Evolutionary conservation across 2,113 vertebrate species (phyloP).

Genomic region (Cyprinodon variegatus): DNA sequence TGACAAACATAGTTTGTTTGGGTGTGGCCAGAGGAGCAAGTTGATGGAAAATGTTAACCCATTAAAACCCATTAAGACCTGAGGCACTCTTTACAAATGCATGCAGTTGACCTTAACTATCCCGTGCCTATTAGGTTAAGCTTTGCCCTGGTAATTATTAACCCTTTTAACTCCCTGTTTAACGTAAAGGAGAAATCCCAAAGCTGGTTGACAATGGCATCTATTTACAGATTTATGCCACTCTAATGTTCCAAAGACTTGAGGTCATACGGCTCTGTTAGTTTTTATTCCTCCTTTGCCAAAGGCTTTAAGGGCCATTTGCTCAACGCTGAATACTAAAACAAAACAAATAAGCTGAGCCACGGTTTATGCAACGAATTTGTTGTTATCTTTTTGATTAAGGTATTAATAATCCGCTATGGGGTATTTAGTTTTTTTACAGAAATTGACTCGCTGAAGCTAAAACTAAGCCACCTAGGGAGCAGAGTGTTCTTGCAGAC

Average conservation of each 20-base stretch:
- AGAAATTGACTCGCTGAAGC: too few species aligned
- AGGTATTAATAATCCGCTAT: too few species aligned
- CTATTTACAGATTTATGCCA: not conserved
- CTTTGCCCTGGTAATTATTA: slow-evolving; percentile 11
- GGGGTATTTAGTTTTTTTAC: too few species aligned
- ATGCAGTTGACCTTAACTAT: not conserved
- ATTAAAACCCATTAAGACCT: not conserved
- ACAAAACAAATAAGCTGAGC: not conserved
- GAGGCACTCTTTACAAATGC: not conserved
- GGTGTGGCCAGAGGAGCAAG: not conserved
- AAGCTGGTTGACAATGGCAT: not conserved
- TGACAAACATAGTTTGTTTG: not conserved
- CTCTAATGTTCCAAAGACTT: not conserved
- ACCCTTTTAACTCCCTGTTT: slow-evolving; percentile 1
- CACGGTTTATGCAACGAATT: too few species aligned
- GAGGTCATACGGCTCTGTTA: not conserved
- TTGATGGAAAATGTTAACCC: slow-evolving; percentile 15
- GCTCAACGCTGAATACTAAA: not conserved
- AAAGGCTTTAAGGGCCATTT: not conserved
- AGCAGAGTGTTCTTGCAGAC: too few species aligned
- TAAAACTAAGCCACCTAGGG: too few species aligned
- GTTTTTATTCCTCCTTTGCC: not conserved
- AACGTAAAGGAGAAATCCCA: not conserved
- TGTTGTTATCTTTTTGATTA: too few species aligned
- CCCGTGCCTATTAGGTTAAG: not conserved